phyloP scores from a whole-genome alignment of 1,140 invertebrate genomes.

The Probaryconus sp. region DNA sequence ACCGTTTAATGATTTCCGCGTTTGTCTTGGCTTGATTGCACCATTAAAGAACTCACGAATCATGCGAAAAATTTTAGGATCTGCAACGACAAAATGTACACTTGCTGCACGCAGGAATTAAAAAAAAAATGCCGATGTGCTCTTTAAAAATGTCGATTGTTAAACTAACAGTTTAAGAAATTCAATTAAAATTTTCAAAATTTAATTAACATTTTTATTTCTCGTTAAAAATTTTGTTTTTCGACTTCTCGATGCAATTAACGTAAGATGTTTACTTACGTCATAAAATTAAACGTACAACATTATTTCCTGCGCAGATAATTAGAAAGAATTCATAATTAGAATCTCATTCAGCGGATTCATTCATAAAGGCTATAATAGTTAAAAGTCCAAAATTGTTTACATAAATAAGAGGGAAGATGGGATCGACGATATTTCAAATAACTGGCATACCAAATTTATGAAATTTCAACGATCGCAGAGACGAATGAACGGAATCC shows the following conservation, averaged over 20 bases:
- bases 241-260: too few species aligned
- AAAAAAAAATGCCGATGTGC: too few species aligned
- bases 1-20: slow-evolving; percentile 55
- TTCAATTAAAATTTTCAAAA: too few species aligned
- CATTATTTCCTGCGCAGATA: too few species aligned
- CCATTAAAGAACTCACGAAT: slow-evolving; percentile 37
- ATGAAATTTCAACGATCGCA: slow-evolving; percentile 12
- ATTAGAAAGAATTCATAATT: slow-evolving; percentile 1
- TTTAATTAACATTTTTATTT: too few species aligned
- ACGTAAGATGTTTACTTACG: too few species aligned
- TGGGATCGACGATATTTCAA: slow-evolving; percentile 43
- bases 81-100: too few species aligned
- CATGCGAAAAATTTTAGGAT: slow-evolving; percentile 28
- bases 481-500: slow-evolving; percentile 24
- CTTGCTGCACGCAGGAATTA: too few species aligned
- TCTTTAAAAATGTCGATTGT: too few species aligned
- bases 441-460: slow-evolving; percentile 48
- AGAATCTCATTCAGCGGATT: background rate
- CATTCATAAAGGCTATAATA: slow-evolving; percentile 41
- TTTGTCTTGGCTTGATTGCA: slow-evolving; percentile 48
- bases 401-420: slow-evolving; percentile 47
- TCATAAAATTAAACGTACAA: too few species aligned
- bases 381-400: slow-evolving; percentile 32
- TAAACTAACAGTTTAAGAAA: too few species aligned
- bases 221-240: too few species aligned